Conservation (phyloP, 2,113 vertebrate species). For the Camelus dromedarius region DNA sequence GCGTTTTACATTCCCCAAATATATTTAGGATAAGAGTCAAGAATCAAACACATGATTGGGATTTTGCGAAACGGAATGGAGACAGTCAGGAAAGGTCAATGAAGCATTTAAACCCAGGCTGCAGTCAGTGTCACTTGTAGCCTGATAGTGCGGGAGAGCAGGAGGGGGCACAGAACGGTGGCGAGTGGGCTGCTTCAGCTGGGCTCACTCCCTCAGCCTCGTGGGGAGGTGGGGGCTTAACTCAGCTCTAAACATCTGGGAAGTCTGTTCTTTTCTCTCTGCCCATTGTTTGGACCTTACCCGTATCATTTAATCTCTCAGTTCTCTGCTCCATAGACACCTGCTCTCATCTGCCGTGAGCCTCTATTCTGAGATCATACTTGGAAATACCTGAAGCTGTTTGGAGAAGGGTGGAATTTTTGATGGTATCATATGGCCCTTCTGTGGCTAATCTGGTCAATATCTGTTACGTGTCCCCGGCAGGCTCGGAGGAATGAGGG, state of each 20-base stretch:
- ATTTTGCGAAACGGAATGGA: neutral
- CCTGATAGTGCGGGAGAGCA: neutral
- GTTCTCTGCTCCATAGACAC: neutral
- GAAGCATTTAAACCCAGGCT: neutral
- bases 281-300: neutral
- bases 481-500: no score
- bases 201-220: neutral
- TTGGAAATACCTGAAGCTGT: neutral
- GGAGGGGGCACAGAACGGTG: no score
- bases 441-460: neutral
- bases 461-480: neutral
- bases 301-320: neutral
- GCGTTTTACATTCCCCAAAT: neutral
- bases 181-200: no score
- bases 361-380: neutral
- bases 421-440: neutral
- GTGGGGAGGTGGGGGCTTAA: neutral
- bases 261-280: neutral
- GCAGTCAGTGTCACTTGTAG: neutral
- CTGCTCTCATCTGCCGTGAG: neutral
- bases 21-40: neutral
- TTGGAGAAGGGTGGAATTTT: neutral
- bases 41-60: neutral
- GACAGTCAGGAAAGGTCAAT: neutral
- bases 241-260: neutral